Percentiles rank a stretch among this genome's conserved stretches.
These are phyloP conservation scores for Achlya flavicornis DNA, from an alignment of 2,888 invertebrate species.

Conservation along the genomic window DNA sequence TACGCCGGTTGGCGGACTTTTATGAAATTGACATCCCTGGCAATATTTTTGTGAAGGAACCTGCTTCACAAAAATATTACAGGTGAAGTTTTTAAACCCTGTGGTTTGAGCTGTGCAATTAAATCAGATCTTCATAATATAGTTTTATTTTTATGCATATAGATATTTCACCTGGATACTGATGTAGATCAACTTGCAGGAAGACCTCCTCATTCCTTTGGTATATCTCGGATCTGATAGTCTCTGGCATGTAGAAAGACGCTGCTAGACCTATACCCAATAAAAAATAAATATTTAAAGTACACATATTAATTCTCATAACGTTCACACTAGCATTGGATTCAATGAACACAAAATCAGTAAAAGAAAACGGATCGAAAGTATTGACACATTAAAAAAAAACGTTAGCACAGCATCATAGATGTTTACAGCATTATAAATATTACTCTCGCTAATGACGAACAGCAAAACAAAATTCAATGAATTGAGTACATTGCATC, in stretches of 20 bases:
- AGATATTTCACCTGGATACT: slow-evolving; percentile 57
- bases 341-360: not conserved
- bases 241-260: slow-evolving; percentile 93
- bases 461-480: no score
- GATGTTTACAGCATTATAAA: no score
- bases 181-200: slow-evolving; percentile 87
- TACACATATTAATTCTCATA: not conserved
- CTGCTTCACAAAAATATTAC: no score
- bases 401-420: no score
- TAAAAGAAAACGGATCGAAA: no score
- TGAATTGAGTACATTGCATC: not conserved
- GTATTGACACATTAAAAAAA: no score
- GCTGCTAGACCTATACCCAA: slow-evolving; percentile 72
- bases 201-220: slow-evolving; percentile 89
- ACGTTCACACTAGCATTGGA: no score
- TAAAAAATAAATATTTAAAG: slow-evolving; percentile 14
- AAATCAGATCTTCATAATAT: not conserved
- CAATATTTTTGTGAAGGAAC: no score
- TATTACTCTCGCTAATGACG: no score
- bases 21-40: no score
- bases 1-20: no score
- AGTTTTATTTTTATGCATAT: not conserved
- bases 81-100: not conserved
- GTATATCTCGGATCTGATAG: slow-evolving; percentile 90
- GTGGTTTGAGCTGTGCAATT: no score